Base-by-base conservation (phyloP, 2,888 invertebrate genomes). In the Phragmatobia fuliginosa region DNA sequence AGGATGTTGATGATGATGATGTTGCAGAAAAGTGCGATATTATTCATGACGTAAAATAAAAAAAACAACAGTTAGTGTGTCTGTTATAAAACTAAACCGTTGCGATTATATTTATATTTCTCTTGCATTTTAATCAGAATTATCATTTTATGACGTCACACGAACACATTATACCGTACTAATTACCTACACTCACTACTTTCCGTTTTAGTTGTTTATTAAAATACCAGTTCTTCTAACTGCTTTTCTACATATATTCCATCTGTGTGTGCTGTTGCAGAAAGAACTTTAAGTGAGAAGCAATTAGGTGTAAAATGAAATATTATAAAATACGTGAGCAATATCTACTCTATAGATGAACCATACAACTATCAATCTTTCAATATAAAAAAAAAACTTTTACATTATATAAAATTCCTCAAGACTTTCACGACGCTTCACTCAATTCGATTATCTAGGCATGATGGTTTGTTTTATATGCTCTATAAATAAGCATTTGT, bases 111-210 rank as follows among this genome's bases (percentile, higher is more conserved):
- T 63, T n/a, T 18, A 49, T 14, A 21, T 64, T 64, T 52, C 25
- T 41, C 33, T 63, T 63, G 63, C n/a, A 49, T 63, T 63, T 49
- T 49, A 63, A 64, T 52, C 6, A 56, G 1, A 56, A 56, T 38
- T 62, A 28, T 60, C 21, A 28, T 28, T 38, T 62, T 18, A 11
- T 62, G 62, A 62, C 38, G 62, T 62, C 38, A 38, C 5, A 5
- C 21, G 8, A 28, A 38, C 38, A 62, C 56, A 25, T 62, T 41
- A 62, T 28, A 25, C 38, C 38, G 28, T 28, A 38, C 6, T 62
- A 41, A 62, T 62, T 41, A 18, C 38, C 16, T 38, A 62, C 38
- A 62, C 16, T 38, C 28, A 28, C 28, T 56, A 56, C 56, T 56
- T 56, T 56, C 56, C 56, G 56, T 28, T 56, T 56, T 56, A 28